Conservation (phyloP, 30 jellyfish, hydroid and myxozoan genomes). For the Mastigias papua region DNA sequence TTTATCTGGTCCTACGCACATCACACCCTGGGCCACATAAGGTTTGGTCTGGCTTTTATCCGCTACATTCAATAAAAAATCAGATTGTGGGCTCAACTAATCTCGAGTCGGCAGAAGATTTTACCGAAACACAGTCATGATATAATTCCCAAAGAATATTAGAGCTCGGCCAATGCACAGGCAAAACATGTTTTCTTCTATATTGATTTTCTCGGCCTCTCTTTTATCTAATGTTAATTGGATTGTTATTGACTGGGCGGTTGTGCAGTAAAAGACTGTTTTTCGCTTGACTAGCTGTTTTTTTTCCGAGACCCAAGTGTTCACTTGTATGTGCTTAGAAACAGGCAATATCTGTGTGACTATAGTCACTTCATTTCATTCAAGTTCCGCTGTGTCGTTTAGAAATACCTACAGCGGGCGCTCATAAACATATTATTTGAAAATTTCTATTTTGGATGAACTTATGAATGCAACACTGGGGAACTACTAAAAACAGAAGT, state of each 20-base stretch:
- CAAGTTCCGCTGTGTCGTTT: not conserved
- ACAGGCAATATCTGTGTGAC: not conserved
- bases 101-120: not conserved
- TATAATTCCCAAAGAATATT: too few species aligned
- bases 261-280: not conserved
- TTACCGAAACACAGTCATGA: not conserved
- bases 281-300: too few species aligned
- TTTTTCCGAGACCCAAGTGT: not conserved
- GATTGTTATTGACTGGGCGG: not conserved
- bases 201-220: not conserved
- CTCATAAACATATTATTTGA: too few species aligned
- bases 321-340: not conserved
- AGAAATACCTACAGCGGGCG: too few species aligned
- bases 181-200: not conserved
- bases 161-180: too few species aligned
- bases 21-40: too few species aligned
- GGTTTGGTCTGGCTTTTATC: too few species aligned
- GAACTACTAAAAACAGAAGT: too few species aligned
- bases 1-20: too few species aligned
- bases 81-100: not conserved
- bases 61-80: too few species aligned
- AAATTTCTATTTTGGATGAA: too few species aligned
- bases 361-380: not conserved
- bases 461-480: too few species aligned
- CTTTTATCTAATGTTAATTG: not conserved